phyloP scores from a whole-genome alignment of 1,140 invertebrate genomes.

The Harlomillsia oculata region DNA sequence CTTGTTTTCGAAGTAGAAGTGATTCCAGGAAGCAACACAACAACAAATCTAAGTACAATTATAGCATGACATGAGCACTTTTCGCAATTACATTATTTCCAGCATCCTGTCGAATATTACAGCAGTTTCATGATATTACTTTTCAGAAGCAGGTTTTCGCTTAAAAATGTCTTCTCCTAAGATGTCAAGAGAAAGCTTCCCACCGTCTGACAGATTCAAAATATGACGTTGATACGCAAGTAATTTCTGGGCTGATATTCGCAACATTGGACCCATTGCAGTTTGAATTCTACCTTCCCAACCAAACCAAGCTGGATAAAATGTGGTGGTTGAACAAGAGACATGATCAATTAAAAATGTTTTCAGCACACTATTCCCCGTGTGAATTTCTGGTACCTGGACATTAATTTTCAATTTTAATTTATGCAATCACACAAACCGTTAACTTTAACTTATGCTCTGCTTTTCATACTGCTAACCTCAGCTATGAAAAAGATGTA shows the following conservation, averaged over 20 bases:
- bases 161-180: too few species aligned
- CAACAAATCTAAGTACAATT: constrained; percentile 43
- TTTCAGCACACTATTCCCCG: constrained; percentile 50
- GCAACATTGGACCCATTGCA: constrained; percentile 52
- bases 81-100: neutral
- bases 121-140: neutral
- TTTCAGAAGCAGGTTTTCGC: constrained; percentile 43
- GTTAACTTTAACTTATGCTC: too few species aligned
- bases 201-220: constrained; percentile 63
- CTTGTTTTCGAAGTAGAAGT: constrained; percentile 65
- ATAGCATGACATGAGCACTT: neutral
- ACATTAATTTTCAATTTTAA: too few species aligned
- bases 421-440: too few species aligned
- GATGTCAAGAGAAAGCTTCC: constrained; percentile 76
- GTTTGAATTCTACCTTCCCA: constrained; percentile 72
- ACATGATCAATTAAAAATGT: constrained; percentile 56
- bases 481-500: too few species aligned
- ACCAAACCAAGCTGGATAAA: constrained; percentile 77
- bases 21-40: constrained; percentile 72
- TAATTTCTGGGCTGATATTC: constrained; percentile 45
- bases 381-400: constrained; percentile 17
- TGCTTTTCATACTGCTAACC: too few species aligned
- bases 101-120: neutral
- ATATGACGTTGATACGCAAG: constrained; percentile 52
- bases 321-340: constrained; percentile 59